Conservation (phyloP, 2,888 invertebrate species). For the Rapana venosa region DNA sequence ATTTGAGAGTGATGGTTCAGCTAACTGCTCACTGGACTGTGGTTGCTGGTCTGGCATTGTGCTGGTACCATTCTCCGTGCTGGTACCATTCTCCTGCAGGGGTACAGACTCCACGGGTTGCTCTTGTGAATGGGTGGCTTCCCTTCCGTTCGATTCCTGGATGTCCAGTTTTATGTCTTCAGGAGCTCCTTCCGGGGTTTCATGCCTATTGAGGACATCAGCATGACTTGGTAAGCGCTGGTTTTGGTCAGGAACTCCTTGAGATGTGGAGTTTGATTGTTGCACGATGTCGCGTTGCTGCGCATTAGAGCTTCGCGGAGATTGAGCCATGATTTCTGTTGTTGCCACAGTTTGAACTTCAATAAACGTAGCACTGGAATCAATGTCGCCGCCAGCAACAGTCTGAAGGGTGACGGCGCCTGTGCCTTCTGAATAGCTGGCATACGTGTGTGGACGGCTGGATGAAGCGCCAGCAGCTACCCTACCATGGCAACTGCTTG, state of each 20-base stretch:
- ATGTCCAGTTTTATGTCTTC: neutral
- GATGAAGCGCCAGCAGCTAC: conserved; percentile 16
- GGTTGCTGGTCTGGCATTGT: neutral
- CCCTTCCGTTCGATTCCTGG: neutral
- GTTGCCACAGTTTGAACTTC: neutral
- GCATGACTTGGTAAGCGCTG: neutral
- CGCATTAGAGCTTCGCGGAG: neutral
- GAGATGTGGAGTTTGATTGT: neutral
- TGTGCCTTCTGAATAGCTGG: neutral
- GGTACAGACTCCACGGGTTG: neutral
- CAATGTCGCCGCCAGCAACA: neutral
- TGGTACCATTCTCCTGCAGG: neutral
- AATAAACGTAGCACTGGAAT: neutral
- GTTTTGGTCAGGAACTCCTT: neutral
- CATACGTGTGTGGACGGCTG: neutral
- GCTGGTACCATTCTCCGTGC: neutral
- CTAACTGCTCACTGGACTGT: neutral
- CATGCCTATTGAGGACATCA: neutral
- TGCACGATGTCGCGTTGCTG: neutral
- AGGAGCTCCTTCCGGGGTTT: neutral
- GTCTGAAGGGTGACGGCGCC: neutral
- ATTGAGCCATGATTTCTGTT: neutral
- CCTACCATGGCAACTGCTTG: neutral
- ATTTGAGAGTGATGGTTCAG: neutral
- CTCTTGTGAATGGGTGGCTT: neutral